Evolutionary conservation across 2,113 vertebrate genomes (phyloP).

Genomic region (Erythrocercus mccallii): DNA sequence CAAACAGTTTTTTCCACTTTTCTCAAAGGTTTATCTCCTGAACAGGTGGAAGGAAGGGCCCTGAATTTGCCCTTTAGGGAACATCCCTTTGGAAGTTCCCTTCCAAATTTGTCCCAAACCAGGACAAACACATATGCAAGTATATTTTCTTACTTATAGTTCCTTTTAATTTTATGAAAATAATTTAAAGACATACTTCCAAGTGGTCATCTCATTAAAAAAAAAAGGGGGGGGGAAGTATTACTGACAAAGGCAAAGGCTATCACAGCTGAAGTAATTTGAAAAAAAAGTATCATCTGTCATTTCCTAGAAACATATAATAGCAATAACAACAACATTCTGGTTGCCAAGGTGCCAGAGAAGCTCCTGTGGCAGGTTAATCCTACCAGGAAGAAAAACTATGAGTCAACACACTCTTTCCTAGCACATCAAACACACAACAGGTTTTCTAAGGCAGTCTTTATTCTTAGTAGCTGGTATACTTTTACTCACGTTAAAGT

Average conservation of each 20-base stretch:
- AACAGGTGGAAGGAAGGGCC: neutral
- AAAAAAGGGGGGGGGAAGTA: neutral
- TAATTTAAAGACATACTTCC: neutral
- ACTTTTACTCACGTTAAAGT: neutral
- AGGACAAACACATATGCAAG: neutral
- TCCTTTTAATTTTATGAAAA: neutral
- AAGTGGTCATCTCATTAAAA: neutral
- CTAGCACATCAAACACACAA: neutral
- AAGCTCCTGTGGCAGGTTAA: neutral
- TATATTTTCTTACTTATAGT: neutral
- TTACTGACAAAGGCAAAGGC: neutral
- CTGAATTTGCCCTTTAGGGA: neutral
- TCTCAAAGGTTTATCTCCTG: fast-evolving
- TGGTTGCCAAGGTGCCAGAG: neutral
- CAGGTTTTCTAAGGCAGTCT: neutral
- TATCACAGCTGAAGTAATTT: neutral
- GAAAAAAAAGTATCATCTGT: neutral
- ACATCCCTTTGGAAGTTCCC: neutral
- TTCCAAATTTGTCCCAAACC: neutral
- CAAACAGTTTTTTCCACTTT: neutral
- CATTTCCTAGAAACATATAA: neutral
- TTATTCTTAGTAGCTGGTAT: neutral
- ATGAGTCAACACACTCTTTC: neutral
- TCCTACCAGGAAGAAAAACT: neutral
- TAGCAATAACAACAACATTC: neutral